These are phyloP conservation scores for Chionis minor DNA, from an alignment of 2,113 vertebrate species.

Conservation along the genomic window DNA sequence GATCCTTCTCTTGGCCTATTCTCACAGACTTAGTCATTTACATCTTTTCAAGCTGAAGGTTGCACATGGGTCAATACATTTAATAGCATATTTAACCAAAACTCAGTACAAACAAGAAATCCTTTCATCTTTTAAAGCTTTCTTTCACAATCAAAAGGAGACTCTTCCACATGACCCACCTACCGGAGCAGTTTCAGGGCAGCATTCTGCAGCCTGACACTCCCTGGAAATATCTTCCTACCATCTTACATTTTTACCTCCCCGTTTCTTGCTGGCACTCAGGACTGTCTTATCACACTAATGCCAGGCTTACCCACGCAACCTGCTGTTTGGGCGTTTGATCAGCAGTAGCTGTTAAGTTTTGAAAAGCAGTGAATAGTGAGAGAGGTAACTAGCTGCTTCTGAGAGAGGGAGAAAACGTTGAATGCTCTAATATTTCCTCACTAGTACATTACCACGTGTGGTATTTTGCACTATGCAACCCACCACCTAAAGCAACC, in stretches of 20 bases:
- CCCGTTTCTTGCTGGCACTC: neutral
- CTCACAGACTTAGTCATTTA: neutral
- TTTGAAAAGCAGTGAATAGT: neutral
- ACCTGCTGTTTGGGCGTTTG: neutral
- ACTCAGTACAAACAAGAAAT: neutral
- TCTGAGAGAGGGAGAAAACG: neutral
- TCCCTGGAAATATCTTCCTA: slow-evolving; percentile 25
- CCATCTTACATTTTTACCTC: neutral
- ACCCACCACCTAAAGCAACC: neutral
- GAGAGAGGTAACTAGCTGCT: neutral
- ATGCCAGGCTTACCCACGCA: neutral
- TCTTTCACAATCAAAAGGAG: slow-evolving; percentile 16
- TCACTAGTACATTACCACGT: neutral
- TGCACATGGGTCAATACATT: neutral
- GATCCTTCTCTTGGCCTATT: neutral
- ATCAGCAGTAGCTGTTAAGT: neutral
- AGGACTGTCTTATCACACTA: neutral
- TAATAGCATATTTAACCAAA: neutral
- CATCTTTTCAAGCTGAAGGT: neutral
- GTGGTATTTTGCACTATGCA: fast-evolving
- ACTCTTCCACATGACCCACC: slow-evolving; percentile 14
- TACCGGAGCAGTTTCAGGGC: neutral
- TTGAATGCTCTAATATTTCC: neutral
- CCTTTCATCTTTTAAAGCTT: neutral
- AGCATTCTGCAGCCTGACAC: slow-evolving; percentile 32